These are phyloP conservation scores for Nomada ferruginata DNA, from an alignment of 2,888 invertebrate genomes.

Conservation along the genomic window DNA sequence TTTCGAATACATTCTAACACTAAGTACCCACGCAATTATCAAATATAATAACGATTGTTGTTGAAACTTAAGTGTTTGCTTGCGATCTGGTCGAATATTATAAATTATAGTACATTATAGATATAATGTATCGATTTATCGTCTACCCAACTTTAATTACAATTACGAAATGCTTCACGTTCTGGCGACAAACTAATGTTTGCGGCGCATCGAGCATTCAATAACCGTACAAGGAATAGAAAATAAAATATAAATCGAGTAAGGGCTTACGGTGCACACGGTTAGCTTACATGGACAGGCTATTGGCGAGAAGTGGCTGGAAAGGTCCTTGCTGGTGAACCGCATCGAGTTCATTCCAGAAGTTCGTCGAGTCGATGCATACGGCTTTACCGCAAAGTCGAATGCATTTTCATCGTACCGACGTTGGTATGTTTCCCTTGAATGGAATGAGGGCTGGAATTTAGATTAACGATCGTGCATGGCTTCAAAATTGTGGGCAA, in stretches of 20 bases:
- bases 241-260: constrained; percentile 20
- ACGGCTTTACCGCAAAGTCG: constrained; percentile 49
- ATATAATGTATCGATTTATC: no score
- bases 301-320: constrained; percentile 27
- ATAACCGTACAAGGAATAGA: neutral
- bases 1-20: no score
- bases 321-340: constrained; percentile 21
- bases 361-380: constrained; percentile 47
- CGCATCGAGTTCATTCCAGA: constrained; percentile 47
- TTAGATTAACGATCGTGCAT: constrained; percentile 72
- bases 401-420: constrained; percentile 65
- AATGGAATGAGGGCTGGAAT: constrained; percentile 63
- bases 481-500: constrained; percentile 64
- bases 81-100: no score
- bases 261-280: neutral
- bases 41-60: no score
- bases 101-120: no score
- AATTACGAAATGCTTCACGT: neutral
- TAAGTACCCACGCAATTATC: no score
- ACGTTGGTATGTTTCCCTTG: constrained; percentile 57
- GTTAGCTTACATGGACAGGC: constrained; percentile 25
- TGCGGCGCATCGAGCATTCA: neutral
- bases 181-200: neutral
- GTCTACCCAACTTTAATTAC: no score
- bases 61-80: no score